A percentile compares a stretch with the other conserved stretches of the same genome.
phyloP scores from a whole-genome alignment of 2,113 vertebrate species.

The Xiphophorus hellerii region DNA sequence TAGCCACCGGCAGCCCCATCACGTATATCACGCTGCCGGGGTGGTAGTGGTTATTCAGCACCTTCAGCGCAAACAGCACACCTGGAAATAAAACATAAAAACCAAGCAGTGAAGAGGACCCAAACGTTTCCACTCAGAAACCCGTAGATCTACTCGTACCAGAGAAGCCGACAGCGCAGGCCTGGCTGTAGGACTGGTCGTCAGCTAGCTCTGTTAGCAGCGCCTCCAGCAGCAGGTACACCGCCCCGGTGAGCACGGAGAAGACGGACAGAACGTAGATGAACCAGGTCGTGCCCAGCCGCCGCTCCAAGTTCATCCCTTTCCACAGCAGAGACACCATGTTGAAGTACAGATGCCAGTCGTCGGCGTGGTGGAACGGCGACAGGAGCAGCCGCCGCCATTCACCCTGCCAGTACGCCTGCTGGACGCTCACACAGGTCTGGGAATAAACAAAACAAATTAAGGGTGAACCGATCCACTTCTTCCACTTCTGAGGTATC shows the following conservation, averaged over 20 bases:
- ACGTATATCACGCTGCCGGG: slow-evolving; percentile 85
- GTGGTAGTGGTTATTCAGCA: slow-evolving; percentile 89
- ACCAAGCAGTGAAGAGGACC: background rate
- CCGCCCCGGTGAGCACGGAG: slow-evolving; percentile 86
- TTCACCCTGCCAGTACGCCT: slow-evolving; percentile 79
- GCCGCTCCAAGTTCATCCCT: slow-evolving; percentile 86
- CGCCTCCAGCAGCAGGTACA: slow-evolving; percentile 86
- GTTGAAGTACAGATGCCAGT: slow-evolving; percentile 96
- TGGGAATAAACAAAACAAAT: slow-evolving; percentile 12
- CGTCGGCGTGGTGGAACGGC: slow-evolving; percentile 89
- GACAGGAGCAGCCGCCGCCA: slow-evolving; percentile 90
- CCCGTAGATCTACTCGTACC: slow-evolving; percentile 74
- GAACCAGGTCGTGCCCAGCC: slow-evolving; percentile 87
- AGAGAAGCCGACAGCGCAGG: slow-evolving; percentile 94
- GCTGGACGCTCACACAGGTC: slow-evolving; percentile 87
- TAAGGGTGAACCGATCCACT: too few species aligned
- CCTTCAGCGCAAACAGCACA: slow-evolving; percentile 95
- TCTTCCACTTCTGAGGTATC: too few species aligned
- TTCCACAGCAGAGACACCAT: slow-evolving; percentile 96
- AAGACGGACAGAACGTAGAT: slow-evolving; percentile 85
- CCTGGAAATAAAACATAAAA: slow-evolving; percentile 79
- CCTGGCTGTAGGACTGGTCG: slow-evolving; percentile 79
- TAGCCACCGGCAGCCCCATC: slow-evolving; percentile 85
- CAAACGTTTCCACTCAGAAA: background rate
- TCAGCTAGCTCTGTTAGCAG: slow-evolving; percentile 75